Evolutionary conservation across 2,888 invertebrate species (phyloP), one percentile per base, ranked within the genome.

Genomic region (Lithophane semibrunnea): DNA sequence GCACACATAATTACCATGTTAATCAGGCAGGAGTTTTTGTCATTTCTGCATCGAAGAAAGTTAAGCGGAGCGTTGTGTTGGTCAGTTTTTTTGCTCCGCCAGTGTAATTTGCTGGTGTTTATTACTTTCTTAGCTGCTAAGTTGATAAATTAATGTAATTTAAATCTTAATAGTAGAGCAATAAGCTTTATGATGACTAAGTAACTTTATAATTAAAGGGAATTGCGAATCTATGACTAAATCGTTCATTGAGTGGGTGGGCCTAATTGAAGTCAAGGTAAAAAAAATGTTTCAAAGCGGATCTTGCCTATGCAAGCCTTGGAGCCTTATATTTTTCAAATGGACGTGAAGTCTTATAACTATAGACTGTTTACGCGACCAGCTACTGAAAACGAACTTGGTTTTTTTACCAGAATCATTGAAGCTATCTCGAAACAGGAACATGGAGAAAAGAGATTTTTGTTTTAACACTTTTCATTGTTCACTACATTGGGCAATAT

Each of bases 1-100:
- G 47, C 74, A 72, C 44, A 78, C 44, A 71, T 77, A 63, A 80
- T 85, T 73, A 80, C 71, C 70, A 74, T 83, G 77, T 71, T 85
- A 86, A 83, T 80, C 63, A 72, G 37, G 3, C 2, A 65, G 47
- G 8, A 56, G 63, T 86, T 83, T 86, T 85, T 83, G 71, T 72
- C 24, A 75, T 56, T 44, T 52, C 47, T 83, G 54, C 66, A 77
- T 63, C 58, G 66, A 80, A 58, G 84, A 83, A 80, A 86, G 86
- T 80, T 70, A 72, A 79, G 13, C 47, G 75, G 65, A 69, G 65
- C 69, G 69, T 66, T 86, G 52, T 77, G 71, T 70, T 73, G 74
- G 47, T 49, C 37, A 72, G 12, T 64, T 85, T 81, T 84, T 86
- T 80, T 74, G 75, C 65, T 13, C 80, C 29, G 0, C 9, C 49